A percentile compares a stretch with the other conserved stretches of the same genome.
phyloP scores from a whole-genome alignment of 2,888 invertebrate genomes.

The Strigamia transsilvanica region DNA sequence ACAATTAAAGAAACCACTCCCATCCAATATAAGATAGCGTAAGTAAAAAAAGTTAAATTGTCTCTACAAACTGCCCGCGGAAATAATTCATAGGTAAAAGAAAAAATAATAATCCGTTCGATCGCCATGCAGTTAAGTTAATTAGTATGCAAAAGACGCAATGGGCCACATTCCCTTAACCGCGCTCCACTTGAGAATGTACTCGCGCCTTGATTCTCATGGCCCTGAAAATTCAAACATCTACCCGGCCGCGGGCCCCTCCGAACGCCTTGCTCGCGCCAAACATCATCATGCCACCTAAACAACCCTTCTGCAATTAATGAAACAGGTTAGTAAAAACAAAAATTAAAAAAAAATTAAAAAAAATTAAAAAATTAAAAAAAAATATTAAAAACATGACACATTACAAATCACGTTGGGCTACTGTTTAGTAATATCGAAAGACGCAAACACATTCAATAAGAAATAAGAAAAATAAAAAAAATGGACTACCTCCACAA shows the following conservation, averaged over 20 bases:
- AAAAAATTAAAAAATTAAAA: background rate
- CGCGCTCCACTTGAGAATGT: slow-evolving; percentile 49
- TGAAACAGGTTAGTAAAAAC: slow-evolving; percentile 5
- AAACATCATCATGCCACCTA: slow-evolving; percentile 43
- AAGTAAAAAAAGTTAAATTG: slow-evolving; percentile 1
- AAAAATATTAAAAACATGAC: background rate
- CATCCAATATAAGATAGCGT: background rate
- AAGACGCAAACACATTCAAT: no score
- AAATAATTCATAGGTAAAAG: slow-evolving; percentile 17
- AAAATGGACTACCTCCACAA: background rate
- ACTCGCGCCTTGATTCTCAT: slow-evolving; percentile 49
- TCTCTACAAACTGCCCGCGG: slow-evolving; percentile 4
- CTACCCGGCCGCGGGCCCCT: slow-evolving; percentile 37
- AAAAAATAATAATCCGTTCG: slow-evolving; percentile 45
- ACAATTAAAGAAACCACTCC: background rate
- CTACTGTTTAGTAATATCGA: no score
- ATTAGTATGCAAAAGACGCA: slow-evolving; percentile 44
- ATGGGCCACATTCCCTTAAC: slow-evolving; percentile 42
- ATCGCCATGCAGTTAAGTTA: slow-evolving; percentile 45
- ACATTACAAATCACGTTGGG: slow-evolving; percentile 1
- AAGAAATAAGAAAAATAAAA: background rate
- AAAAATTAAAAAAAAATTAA: background rate
- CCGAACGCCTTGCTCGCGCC: slow-evolving; percentile 41
- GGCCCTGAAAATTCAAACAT: slow-evolving; percentile 48
- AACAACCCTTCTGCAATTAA: slow-evolving; percentile 15